Evolutionary conservation across 2,797 vertebrate species (phyloP).

Genomic region (Gouania willdenowi): DNA sequence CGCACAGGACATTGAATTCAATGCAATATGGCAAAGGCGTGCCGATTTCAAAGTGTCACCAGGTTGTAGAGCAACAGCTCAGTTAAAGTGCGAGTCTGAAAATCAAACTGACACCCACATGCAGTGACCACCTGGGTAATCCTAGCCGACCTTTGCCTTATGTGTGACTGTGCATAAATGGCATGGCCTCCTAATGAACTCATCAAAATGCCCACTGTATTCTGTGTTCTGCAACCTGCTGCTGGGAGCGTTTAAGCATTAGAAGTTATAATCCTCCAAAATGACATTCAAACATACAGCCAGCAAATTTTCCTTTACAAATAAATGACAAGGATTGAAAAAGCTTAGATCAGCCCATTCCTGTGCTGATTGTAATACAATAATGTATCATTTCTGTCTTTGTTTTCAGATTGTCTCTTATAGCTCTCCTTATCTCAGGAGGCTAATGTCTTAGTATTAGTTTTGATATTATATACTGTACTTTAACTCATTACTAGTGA

Average conservation of each 20-base stretch:
- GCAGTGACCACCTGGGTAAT: constrained; percentile 68
- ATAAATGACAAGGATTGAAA: constrained; percentile 3
- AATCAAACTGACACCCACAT: constrained; percentile 61
- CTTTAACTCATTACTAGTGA: no score
- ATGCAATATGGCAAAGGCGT: constrained; percentile 13
- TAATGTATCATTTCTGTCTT: no score
- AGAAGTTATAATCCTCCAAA: constrained; percentile 1
- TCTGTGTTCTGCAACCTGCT: constrained; percentile 29
- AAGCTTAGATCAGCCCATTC: neutral
- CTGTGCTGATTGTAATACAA: no score
- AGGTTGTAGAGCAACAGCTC: constrained; percentile 19
- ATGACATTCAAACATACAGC: neutral
- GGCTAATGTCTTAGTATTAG: no score
- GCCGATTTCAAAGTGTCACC: constrained; percentile 26
- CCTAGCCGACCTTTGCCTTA: constrained; percentile 60
- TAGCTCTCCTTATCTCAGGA: no score
- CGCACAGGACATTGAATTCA: constrained; percentile 15
- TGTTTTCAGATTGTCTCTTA: no score
- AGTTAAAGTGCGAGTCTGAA: constrained; percentile 46
- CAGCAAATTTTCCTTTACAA: neutral
- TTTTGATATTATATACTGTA: no score
- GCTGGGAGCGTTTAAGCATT: constrained; percentile 25
- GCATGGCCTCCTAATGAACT: constrained; percentile 69
- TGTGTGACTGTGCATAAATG: constrained; percentile 69
- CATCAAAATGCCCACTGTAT: constrained; percentile 55